A percentile compares a stretch with the other conserved stretches of the same genome.
phyloP scores from a whole-genome alignment of 2,888 invertebrate species.

The Linhomoeus sp. region DNA sequence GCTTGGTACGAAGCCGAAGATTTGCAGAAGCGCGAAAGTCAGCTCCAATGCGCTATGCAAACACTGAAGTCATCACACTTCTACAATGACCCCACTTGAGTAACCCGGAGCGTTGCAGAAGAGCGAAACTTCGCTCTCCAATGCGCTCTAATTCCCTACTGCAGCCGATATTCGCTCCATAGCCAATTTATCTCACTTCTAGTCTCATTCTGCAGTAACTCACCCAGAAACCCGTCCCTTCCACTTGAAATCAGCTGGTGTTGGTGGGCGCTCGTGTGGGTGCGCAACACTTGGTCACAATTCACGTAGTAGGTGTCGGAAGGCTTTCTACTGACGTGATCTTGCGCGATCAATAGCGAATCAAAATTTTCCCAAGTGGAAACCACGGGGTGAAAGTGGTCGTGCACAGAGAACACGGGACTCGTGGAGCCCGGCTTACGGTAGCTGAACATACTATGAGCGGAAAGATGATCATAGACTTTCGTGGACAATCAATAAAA shows the following conservation, averaged over 20 bases:
- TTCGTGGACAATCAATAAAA: too few relatives aligned
- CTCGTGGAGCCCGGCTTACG: conserved; percentile 43
- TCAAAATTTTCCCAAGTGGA: conserved; percentile 77
- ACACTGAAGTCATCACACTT: too few relatives aligned
- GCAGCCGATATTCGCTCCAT: background rate
- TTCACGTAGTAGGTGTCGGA: conserved; percentile 87
- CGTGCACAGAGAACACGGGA: conserved; percentile 67
- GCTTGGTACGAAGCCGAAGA: too few relatives aligned
- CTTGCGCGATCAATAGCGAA: conserved; percentile 55
- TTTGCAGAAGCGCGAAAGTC: too few relatives aligned
- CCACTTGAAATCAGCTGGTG: conserved; percentile 51
- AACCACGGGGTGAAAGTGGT: conserved; percentile 64
- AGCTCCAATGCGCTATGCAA: too few relatives aligned
- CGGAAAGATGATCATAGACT: too few relatives aligned
- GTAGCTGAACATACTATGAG: background rate
- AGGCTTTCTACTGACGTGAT: conserved; percentile 51
- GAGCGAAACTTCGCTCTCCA: too few relatives aligned
- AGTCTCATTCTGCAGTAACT: background rate
- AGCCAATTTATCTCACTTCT: background rate
- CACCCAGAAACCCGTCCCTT: background rate
- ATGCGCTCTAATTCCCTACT: too few relatives aligned
- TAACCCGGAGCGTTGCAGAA: too few relatives aligned
- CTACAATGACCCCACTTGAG: too few relatives aligned
- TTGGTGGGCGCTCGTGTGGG: conserved; percentile 87
- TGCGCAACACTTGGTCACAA: conserved; percentile 50